These are phyloP conservation scores for Tyrannus savana DNA, from an alignment of 2,113 vertebrate genomes.

Conservation along the genomic window DNA sequence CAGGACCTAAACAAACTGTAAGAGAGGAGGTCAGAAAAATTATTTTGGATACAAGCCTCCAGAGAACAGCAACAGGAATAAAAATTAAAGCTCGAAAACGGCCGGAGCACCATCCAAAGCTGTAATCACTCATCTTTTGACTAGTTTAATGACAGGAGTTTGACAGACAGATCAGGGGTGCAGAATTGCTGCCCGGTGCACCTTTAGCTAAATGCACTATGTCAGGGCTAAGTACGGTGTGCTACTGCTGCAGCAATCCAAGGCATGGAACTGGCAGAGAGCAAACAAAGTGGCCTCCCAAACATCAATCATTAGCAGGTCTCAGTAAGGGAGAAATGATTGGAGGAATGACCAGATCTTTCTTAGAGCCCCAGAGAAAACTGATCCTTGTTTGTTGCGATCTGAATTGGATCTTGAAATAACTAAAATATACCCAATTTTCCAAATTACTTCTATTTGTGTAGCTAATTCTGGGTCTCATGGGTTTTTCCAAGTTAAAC, in stretches of 20 bases:
- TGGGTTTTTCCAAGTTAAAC: not conserved
- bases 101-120: not conserved
- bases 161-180: rapidly evolving
- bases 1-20: not conserved
- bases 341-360: not conserved
- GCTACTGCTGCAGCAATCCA: not conserved
- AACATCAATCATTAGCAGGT: rapidly evolving
- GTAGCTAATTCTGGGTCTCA: not conserved
- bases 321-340: not conserved
- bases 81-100: not conserved
- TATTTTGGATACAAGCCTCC: not conserved
- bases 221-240: rapidly evolving
- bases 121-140: not conserved
- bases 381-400: not conserved
- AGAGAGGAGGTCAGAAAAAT: not conserved
- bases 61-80: not conserved
- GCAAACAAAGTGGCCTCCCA: not conserved
- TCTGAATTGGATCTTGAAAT: not conserved
- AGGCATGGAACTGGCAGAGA: not conserved
- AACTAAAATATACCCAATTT: not conserved
- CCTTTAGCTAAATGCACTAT: rapidly evolving
- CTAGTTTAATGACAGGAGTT: not conserved
- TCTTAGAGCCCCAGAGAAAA: not conserved
- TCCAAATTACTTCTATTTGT: not conserved
- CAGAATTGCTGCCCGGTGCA: not conserved